Base-by-base conservation (phyloP, 2,797 vertebrate species). In the Syngnathus rostellatus region DNA sequence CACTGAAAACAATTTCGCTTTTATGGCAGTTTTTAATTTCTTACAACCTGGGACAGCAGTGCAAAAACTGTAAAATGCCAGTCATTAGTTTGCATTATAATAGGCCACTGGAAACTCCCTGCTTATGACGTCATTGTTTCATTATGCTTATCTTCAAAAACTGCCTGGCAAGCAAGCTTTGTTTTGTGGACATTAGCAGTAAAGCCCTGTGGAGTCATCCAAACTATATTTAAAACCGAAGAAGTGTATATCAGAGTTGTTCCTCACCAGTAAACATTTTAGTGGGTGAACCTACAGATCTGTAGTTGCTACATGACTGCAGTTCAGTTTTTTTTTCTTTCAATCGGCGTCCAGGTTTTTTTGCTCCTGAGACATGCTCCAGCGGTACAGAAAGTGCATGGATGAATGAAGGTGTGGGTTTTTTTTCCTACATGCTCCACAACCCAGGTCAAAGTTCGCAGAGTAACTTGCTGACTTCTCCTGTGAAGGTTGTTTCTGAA, bases 111-210 rank as follows among this genome's bases (percentile, higher is more conserved):
- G 40, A 25, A 62, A 62, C 40, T 17, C 60, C 60, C 23, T 62
- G 60, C 60, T 4, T 62, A 23, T 62, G 60, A 62, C 39, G 60
- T 31, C 31, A 31, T 25, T 8, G 38, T 23, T 43, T 3, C 40
- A 43, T 23, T 62, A 21, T 43, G 60, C 60, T 25, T 45, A 62
- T 62, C 41, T 45, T 62, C 25, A 45, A 62, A 21, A 43, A 62
- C 12, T 62, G 60, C 60, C 16, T 45, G 2, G 41, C 12, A 45
- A 62, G 60, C 60, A 45, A 45, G 41, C 40, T 23, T 25, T 45
- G 41, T 45, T 62, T 45, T 62, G 60, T 62, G 41, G 10, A 21
- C 60, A 62, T 62, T 43, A 62, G 60, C 60, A 45, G 40, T 16
- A 43, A 31, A 16, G 60, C 60, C 60, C 41, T 6, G 41, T 8